Evolutionary conservation across 2,797 vertebrate genomes (phyloP), one percentile per base, ranked within the genome.

Genomic region (Amblyopsis hoosieri): DNA sequence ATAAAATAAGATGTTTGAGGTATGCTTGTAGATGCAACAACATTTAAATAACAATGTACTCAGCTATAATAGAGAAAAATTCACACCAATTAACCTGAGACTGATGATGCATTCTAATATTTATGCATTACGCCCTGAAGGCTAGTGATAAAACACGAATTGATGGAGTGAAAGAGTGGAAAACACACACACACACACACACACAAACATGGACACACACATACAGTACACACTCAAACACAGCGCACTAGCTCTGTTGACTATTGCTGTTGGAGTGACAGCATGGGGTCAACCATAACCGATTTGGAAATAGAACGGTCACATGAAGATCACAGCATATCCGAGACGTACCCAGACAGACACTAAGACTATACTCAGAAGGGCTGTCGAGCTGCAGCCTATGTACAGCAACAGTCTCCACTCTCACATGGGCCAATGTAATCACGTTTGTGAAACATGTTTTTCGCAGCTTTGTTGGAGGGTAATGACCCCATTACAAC

Each of bases 271-370:
- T 42, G 37, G 37, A 42, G 8, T 7, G 37, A 42, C 37, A 42
- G 37, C 37, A 42, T 42, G 37, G 8, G 8, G 37, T 42, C 37
- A 42, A 10, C 65, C 29, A 3, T 52, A 7, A 14, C 29, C 1
- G 54, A 13, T 14, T 55, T 65, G 69, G 71, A 54, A 63, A 60
- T 74, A 50, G 49, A 52, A 80, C 63, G 80, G 62, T 71, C 66
- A 67, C 48, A 2, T 54, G 77, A 83, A 85, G 75, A 80, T 76
- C 74, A 75, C 0, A 0, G 14, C 52, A 66, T 51, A 33, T 10
- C 42, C 45, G 57, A 52, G 54, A 60, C 47, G 53, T 57, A 47
- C 42, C 2, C 1, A 58, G 15, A 37, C 31, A 49, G 15, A 37
- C 31, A 46, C 53, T 1, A 2, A 11, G 47, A 49, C 48, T n/a